Base-by-base conservation (phyloP, 2,113 vertebrate species). In the Okapia johnstoni region DNA sequence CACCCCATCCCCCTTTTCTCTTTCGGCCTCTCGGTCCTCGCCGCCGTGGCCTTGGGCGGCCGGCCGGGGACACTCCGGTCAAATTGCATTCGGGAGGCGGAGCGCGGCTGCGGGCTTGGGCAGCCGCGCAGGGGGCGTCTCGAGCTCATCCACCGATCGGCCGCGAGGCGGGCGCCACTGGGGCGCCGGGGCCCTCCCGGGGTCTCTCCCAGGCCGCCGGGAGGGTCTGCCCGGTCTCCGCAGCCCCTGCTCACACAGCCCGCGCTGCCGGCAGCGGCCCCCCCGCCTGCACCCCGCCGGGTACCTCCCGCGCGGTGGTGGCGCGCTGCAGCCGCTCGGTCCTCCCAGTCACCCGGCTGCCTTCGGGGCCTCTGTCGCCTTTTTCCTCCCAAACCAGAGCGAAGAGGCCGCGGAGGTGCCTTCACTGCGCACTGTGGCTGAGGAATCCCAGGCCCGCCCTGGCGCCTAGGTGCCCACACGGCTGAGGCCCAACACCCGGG, bases 1-100 rank as follows among this genome's bases (percentile, higher is more conserved):
- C 76, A 50, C 87, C n/a, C 86, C 48, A 6, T 0, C 2, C 58
- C 52, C n/a, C 25, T 26, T 48, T 17, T 61, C 70, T 81, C 85
- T 76, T 12, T 28, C 19, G 21, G 79, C 73, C 88, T 77, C 73
- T 26, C 33, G 46, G 57, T 58, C 26, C 63, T 81, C 73, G 46
- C 19, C 95, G 98, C 99, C 98, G 98, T 98, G 99, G 99, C 99
- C 99, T 88, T 94, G 94, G 99, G 99, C 99, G 97, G 99, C 97
- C 84, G 98, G 98, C 98, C 98, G 96, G 98, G 99, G 98, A 98
- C 98, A 97, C 97, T 11, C 83, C 97, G 98, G 99, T 98, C 99
- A 99, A 99, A 99, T 99, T 99, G 99, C 98, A 97, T 66, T 98
- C 98, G 90, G 98, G 98, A 98, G 98, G 77, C 88, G 63, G 58